Conservation (phyloP, 2,113 vertebrate genomes). For the Eolophus roseicapilla region DNA sequence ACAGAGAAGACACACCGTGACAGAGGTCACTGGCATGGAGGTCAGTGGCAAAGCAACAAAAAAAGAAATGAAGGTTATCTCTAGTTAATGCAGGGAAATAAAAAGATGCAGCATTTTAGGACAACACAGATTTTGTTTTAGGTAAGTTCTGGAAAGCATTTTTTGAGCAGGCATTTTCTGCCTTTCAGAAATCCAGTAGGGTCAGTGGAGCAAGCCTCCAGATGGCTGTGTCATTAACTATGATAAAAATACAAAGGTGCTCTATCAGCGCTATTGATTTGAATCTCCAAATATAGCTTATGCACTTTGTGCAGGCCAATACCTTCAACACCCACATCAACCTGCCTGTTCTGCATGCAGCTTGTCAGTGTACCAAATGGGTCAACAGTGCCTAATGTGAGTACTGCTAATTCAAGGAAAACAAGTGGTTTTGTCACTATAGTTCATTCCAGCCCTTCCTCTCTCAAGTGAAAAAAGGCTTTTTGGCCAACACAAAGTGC, state of each 20-base stretch:
- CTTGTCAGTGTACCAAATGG: neutral
- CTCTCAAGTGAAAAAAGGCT: neutral
- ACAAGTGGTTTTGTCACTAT: neutral
- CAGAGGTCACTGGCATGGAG: neutral
- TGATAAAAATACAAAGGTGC: neutral
- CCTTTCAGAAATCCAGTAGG: neutral
- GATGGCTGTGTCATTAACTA: neutral
- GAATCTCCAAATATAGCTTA: neutral
- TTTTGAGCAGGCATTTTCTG: neutral
- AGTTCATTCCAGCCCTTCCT: neutral
- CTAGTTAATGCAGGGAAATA: neutral
- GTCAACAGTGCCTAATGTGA: neutral
- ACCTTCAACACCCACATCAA: neutral
- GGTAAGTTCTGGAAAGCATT: neutral
- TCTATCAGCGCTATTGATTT: neutral
- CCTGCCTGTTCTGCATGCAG: neutral
- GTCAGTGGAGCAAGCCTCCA: neutral
- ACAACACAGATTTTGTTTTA: neutral
- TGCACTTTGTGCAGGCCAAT: neutral
- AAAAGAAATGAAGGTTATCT: neutral
- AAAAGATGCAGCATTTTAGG: neutral
- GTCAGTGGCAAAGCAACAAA: neutral
- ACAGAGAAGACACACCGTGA: neutral
- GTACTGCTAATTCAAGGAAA: neutral
- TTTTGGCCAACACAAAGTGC: neutral